Conservation (phyloP, 1,140 invertebrate genomes). For the Conopomorpha cramerella region DNA sequence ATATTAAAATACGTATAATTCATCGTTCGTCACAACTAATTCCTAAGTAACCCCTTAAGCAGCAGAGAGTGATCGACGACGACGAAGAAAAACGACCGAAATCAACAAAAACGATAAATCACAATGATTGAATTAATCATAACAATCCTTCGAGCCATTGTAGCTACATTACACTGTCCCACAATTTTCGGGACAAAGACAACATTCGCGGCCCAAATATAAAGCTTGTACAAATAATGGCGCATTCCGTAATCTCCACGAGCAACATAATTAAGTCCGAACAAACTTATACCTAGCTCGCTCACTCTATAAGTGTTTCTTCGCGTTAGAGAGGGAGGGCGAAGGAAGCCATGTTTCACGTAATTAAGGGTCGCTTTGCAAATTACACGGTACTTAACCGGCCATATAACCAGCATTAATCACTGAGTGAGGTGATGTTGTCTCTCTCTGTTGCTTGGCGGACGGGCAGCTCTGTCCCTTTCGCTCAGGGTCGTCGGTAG, state of each 20-base stretch:
- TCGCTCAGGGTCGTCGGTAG: conserved; percentile 17
- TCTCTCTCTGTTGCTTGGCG: conserved; percentile 18
- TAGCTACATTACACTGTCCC: too few species aligned
- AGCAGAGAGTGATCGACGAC: too few species aligned
- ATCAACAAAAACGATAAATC: too few species aligned
- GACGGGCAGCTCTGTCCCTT: conserved; percentile 9
- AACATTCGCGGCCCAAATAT: conserved; percentile 57
- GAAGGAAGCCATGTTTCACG: conserved; percentile 47
- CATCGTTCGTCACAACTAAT: too few species aligned
- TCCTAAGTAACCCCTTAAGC: too few species aligned
- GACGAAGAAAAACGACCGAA: too few species aligned
- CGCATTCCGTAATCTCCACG: conserved; percentile 50
- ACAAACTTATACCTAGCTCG: conserved; percentile 16
- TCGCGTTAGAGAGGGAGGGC: conserved; percentile 28
- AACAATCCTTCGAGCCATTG: too few species aligned
- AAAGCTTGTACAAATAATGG: conserved; percentile 51
- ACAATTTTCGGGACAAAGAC: too few species aligned
- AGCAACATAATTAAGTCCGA: conserved; percentile 55
- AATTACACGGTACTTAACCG: conserved; percentile 64
- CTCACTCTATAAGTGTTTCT: conserved; percentile 13
- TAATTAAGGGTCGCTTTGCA: conserved; percentile 64
- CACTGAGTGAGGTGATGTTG: conserved; percentile 24
- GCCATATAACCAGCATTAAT: conserved; percentile 63
- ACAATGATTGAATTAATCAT: too few species aligned
- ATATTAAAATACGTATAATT: too few species aligned